Percentiles rank a stretch among this genome's conserved stretches.
Evolutionary conservation across 2,888 invertebrate species (phyloP).

Genomic region (Temnothorax ravouxi): DNA sequence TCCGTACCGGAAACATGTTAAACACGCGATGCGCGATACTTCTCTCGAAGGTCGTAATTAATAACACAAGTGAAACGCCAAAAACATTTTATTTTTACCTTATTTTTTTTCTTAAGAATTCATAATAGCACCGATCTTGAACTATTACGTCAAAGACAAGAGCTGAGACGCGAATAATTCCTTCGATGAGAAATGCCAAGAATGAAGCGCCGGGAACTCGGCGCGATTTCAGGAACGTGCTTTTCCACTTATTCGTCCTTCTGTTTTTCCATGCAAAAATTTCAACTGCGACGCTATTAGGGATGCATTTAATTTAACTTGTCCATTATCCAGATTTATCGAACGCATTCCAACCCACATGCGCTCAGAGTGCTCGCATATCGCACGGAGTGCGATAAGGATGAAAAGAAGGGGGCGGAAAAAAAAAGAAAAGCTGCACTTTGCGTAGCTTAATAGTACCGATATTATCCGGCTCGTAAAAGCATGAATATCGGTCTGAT

Average conservation of each 20-base stretch:
- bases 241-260: neutral
- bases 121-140: neutral
- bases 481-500: neutral
- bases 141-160: constrained; percentile 8
- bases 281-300: constrained; percentile 12
- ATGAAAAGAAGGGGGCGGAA: neutral
- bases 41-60: neutral
- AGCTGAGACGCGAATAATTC: neutral
- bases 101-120: neutral
- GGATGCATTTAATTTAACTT: neutral
- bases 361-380: neutral
- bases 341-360: neutral
- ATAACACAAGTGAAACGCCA: neutral
- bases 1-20: neutral
- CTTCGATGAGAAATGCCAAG: neutral
- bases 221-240: constrained; percentile 3
- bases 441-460: neutral
- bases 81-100: neutral
- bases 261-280: constrained; percentile 9
- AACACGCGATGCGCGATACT: neutral
- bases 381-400: neutral
- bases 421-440: neutral
- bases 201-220: neutral
- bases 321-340: constrained; percentile 17
- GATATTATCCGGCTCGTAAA: neutral